phyloP scores from a whole-genome alignment of 2,113 vertebrate species.

The Odocoileus virginianus region DNA sequence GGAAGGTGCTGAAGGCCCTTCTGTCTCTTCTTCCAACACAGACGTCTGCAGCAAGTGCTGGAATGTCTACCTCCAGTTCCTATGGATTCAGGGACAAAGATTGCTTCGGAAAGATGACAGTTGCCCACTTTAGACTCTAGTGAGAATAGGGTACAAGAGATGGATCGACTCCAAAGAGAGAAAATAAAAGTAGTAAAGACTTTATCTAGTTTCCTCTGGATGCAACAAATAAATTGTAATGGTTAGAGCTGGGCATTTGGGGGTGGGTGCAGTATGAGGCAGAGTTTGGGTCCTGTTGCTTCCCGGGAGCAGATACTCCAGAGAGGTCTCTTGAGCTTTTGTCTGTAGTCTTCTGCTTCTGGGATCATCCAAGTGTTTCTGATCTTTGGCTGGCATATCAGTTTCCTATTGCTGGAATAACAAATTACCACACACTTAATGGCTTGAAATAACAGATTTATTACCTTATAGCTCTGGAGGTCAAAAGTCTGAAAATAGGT shows the following conservation, averaged over 20 bases:
- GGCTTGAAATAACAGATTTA: background rate
- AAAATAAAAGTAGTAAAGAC: background rate
- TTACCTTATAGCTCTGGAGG: background rate
- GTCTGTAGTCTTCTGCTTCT: background rate
- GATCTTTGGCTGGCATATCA: background rate
- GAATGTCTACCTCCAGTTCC: background rate
- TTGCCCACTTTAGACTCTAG: background rate
- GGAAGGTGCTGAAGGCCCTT: background rate
- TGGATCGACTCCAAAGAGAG: background rate
- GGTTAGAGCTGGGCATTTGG: background rate
- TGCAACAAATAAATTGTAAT: background rate
- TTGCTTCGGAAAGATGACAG: background rate
- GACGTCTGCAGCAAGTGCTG: background rate
- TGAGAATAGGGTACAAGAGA: background rate
- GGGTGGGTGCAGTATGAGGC: background rate
- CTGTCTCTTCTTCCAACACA: background rate
- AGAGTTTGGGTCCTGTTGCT: background rate
- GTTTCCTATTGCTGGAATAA: background rate
- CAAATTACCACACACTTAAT: background rate
- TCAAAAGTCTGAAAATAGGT: background rate
- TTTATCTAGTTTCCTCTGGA: background rate
- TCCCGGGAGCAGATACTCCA: background rate
- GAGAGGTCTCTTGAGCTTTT: background rate
- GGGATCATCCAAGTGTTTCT: background rate
- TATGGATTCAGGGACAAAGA: background rate